These are phyloP conservation scores for Dryoscopus gambensis DNA, from an alignment of 2,113 vertebrate genomes.

Conservation along the genomic window DNA sequence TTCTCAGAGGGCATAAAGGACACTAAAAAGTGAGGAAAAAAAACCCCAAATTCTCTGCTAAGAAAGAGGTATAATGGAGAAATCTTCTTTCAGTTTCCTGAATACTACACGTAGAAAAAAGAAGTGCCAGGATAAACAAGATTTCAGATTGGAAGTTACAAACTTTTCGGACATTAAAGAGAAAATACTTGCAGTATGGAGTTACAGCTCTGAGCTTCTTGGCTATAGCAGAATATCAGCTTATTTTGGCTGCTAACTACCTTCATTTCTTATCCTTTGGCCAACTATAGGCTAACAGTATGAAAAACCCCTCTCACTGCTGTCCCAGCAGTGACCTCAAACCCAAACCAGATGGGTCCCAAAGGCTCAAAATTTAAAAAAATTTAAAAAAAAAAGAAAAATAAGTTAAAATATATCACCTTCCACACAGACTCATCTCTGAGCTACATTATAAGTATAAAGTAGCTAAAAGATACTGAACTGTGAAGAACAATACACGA, in stretches of 20 bases:
- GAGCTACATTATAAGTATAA: neutral
- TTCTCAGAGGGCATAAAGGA: neutral
- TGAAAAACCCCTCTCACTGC: neutral
- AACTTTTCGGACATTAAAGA: neutral
- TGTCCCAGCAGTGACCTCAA: conserved; percentile 27
- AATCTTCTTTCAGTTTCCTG: neutral
- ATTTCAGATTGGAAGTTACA: neutral
- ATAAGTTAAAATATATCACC: neutral
- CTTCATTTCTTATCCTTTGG: neutral
- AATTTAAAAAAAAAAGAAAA: neutral
- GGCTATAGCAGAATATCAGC: neutral
- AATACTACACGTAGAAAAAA: neutral
- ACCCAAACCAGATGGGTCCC: neutral
- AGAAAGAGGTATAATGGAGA: neutral
- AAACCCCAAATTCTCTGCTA: neutral
- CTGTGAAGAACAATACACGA: neutral
- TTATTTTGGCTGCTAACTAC: conserved; percentile 10
- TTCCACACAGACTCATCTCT: neutral
- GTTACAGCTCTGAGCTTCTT: neutral
- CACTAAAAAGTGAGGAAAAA: neutral
- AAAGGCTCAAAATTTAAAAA: neutral
- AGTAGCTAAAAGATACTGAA: neutral
- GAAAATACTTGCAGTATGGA: neutral
- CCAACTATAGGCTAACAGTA: neutral
- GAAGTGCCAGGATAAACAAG: neutral